phyloP scores from a whole-genome alignment of 2,797 vertebrate genomes.

The Streptopelia turtur region DNA sequence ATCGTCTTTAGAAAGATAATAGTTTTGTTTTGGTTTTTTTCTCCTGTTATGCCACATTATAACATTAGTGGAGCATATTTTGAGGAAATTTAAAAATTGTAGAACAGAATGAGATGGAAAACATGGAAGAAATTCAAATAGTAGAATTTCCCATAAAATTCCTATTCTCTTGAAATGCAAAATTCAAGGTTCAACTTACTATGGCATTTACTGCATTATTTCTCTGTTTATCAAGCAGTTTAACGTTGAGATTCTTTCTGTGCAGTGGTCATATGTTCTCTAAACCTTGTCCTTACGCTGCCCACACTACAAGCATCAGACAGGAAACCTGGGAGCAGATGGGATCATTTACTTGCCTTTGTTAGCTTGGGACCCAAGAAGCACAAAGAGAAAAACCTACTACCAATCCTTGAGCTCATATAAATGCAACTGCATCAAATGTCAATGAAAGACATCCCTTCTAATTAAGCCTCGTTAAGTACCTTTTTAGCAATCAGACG shows the following conservation, averaged over 20 bases:
- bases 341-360: not conserved
- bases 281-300: not conserved
- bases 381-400: not conserved
- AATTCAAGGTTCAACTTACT: not conserved
- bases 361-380: not conserved
- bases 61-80: not conserved
- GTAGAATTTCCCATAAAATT: not conserved
- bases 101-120: not conserved
- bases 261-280: not conserved
- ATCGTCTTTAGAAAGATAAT: not conserved
- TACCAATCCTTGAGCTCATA: not conserved
- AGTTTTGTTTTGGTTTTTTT: not conserved
- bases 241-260: not conserved
- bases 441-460: slow-evolving; percentile 25
- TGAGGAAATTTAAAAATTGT: not conserved
- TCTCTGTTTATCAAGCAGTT: not conserved
- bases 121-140: not conserved
- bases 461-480: slow-evolving; percentile 54
- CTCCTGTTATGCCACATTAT: not conserved
- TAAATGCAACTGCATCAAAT: slow-evolving; percentile 1
- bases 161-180: not conserved
- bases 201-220: not conserved
- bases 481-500: slow-evolving; percentile 53
- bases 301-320: not conserved
- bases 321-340: not conserved